Conservation (phyloP, 37 sponge, comb jelly and placozoan genomes). For the Halisarca cf. caerulea region DNA sequence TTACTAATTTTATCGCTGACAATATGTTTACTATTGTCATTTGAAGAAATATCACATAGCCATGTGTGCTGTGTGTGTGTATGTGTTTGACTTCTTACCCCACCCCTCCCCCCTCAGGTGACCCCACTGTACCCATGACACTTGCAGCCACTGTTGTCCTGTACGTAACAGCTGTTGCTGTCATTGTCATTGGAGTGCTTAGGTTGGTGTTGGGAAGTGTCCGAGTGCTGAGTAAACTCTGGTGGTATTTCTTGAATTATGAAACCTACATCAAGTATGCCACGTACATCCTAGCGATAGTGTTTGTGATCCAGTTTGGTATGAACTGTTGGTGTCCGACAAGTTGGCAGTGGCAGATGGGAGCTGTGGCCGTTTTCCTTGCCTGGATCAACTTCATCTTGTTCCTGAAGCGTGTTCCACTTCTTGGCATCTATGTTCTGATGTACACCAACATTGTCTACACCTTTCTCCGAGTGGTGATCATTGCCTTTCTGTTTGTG, state of each 20-base stretch:
- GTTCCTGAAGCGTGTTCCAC: slow-evolving; percentile 76
- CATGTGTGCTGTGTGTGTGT: too few relatives aligned
- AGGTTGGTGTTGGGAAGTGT: neutral
- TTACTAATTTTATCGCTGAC: too few relatives aligned
- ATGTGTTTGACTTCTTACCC: too few relatives aligned
- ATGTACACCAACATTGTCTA: slow-evolving; percentile 93
- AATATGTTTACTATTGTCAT: too few relatives aligned
- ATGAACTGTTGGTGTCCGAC: slow-evolving; percentile 43
- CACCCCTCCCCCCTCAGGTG: slow-evolving; percentile 1
- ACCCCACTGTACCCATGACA: neutral
- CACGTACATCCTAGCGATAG: slow-evolving; percentile 35
- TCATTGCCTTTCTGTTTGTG: slow-evolving; percentile 77
- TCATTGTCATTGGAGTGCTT: neutral
- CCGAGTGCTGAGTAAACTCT: neutral
- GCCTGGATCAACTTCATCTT: slow-evolving; percentile 90
- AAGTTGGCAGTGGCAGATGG: slow-evolving; percentile 89
- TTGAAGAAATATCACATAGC: too few relatives aligned
- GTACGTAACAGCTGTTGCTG: too few relatives aligned
- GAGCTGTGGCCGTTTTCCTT: slow-evolving; percentile 78
- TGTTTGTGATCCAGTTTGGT: slow-evolving; percentile 51
- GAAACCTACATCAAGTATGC: slow-evolving; percentile 63
- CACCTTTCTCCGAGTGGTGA: slow-evolving; percentile 81
- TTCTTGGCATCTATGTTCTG: slow-evolving; percentile 90
- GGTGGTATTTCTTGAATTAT: slow-evolving; percentile 45
- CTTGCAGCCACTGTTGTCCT: slow-evolving; percentile 2